Conservation (phyloP, 2,113 vertebrate species). For the Pyrgilauda ruficollis region DNA sequence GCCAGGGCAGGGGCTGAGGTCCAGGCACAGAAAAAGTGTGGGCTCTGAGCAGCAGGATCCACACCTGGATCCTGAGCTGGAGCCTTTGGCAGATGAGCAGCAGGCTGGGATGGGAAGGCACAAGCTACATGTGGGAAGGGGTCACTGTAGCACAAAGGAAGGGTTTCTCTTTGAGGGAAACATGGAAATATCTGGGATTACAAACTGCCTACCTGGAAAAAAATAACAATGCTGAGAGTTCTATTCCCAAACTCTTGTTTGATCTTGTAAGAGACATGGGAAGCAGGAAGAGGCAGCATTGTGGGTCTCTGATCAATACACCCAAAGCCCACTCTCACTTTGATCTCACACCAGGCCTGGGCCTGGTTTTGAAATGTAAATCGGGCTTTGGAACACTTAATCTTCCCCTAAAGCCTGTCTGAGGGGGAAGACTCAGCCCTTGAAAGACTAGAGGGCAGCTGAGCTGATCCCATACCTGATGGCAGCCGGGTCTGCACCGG, state of each 20-base stretch:
- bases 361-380: slow-evolving; percentile 65
- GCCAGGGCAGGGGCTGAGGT: neutral
- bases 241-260: neutral
- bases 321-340: slow-evolving; percentile 26
- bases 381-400: slow-evolving; percentile 40
- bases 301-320: slow-evolving; percentile 20
- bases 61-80: fast-evolving
- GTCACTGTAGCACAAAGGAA: neutral
- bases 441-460: neutral
- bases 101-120: neutral
- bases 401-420: slow-evolving; percentile 14
- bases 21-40: neutral
- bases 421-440: neutral
- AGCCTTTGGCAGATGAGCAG: neutral
- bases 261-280: neutral
- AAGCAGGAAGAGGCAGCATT: neutral
- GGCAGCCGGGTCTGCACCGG: neutral
- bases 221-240: neutral
- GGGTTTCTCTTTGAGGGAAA: neutral
- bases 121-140: neutral
- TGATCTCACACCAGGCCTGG: slow-evolving; percentile 25
- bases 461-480: neutral
- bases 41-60: neutral
- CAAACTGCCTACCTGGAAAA: neutral
- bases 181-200: neutral